Base-by-base conservation (phyloP, 2,113 vertebrate species). In the Corvus cornix region DNA sequence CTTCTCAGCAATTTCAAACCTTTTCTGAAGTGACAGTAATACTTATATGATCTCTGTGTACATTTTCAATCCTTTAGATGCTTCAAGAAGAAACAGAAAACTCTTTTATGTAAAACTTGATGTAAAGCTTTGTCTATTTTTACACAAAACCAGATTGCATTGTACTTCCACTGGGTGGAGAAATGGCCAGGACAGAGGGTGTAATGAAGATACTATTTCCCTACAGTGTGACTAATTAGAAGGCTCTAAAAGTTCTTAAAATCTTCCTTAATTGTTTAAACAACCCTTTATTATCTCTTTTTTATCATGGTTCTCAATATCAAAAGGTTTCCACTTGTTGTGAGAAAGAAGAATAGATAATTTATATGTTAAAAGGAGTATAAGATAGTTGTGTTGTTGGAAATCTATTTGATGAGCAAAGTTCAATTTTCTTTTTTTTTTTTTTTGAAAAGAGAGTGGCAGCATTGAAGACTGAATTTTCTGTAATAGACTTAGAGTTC, bases 1-100 rank as follows among this genome's bases (percentile, higher is more conserved):
- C 20, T 84, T 75, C 49, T 82, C 67, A 79, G 56, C 51, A 77
- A 76, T 93, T 92, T 91, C 75, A 92, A 63, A 84, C n/a, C 24
- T 81, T 69, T 91, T 90, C 51, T 52, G 53, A 77, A 92, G 60
- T 63, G 91, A n/a, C 60, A 86, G 55, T n/a, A 84, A 59, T 52
- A 92, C 90, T 84, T 90, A 30, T 85, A 89, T 55, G 60, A 87
- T 67, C 63, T 11, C 64, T 95, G 41, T 85, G 55, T 82, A 87
- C 63, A 75, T 78, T 95, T 95, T 84, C 73, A 95, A 37, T 72
- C 84, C 55, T 92, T 92, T 35, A 80, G 74, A 53, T 90, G 60
- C 18, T 87, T 89, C 58, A 73, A 70, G 53, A 91, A 96, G 69
- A 80, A 64, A 88, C 31, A 72, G 52, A 67, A 24, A 87, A 77